Evolutionary conservation across 1,140 invertebrate genomes (phyloP), one percentile per base, ranked within the genome.

Genomic region (Samia ricini): DNA sequence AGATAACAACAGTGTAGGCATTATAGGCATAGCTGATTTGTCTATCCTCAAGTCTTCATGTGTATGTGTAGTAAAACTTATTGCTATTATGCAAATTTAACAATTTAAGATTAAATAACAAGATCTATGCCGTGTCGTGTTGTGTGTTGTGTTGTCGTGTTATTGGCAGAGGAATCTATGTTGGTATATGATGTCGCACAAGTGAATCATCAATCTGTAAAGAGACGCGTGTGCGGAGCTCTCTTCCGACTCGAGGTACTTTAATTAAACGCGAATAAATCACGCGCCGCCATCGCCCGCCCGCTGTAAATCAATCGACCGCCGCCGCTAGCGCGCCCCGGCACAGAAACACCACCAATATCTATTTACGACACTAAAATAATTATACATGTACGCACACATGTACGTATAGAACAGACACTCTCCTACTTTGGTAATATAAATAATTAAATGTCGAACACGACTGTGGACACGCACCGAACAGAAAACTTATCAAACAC

Each of bases 241-340:
- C 56, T 71, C 73, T 79, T 84, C 76, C 81, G 79, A 72, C 74
- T 79, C 65, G 73, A 66, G 72, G 66, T 77, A 77, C 80, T 85
- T 83, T 83, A 85, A 85, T 83, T 83, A 85, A 83, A 79, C 82
- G 69, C 56, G 69, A 74, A 81, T 85, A 78, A 83, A 83, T 85
- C 77, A 85, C 68, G 48, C 15, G 42, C 33, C 33, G 33, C 33
- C 33, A 42, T 42, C 33, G 33, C 33, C 33, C 33, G 51, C 56
- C 55, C 56, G 42, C 61, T 64, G 66, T 78, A 78, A 78, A 78
- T 78, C 76, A 76, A 68, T 78, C 73, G 71, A 62, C 74, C 56
- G 55, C 54, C 50, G 60, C 56, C 36, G 56, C 57, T 23, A 12
- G 52, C 57, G 51, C 18, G 29, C 15, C n/a, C 56, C 4, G 12